These are phyloP conservation scores for Origma solitaria DNA, from an alignment of 2,113 vertebrate species.

Conservation along the genomic window DNA sequence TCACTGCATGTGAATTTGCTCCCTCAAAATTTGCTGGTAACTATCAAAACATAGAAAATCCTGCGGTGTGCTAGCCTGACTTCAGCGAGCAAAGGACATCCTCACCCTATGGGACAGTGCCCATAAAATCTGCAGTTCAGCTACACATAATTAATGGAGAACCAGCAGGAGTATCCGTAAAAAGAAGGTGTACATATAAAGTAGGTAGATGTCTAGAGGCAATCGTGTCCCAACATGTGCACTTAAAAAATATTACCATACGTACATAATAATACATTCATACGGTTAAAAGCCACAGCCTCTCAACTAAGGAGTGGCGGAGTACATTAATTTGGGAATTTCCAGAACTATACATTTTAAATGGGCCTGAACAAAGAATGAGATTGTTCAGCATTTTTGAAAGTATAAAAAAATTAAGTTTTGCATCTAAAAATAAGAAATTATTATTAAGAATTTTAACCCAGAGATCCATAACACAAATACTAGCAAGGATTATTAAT, in stretches of 20 bases:
- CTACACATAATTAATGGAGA: not conserved
- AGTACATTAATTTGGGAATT: not conserved
- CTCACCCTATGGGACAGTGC: not conserved
- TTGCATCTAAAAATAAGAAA: constrained; percentile 34
- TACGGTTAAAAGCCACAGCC: not conserved
- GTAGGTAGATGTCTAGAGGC: not conserved
- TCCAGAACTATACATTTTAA: not conserved
- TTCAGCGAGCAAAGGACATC: not conserved
- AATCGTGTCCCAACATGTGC: not conserved
- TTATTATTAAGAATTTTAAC: not conserved
- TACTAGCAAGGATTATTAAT: constrained; percentile 33
- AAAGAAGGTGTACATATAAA: not conserved
- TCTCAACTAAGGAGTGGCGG: not conserved
- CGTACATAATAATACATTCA: not conserved
- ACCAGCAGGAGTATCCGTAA: not conserved
- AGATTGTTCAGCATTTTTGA: constrained; percentile 32
- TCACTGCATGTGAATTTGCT: not conserved
- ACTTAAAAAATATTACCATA: not conserved
- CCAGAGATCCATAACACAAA: not conserved
- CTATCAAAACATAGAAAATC: not conserved
- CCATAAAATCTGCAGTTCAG: not conserved
- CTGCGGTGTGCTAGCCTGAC: not conserved
- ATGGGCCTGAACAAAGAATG: constrained; percentile 12
- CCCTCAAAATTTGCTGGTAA: not conserved
- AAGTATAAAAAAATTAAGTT: not conserved